Base-by-base conservation (phyloP, 1,140 invertebrate genomes). In the Mya arenaria region DNA sequence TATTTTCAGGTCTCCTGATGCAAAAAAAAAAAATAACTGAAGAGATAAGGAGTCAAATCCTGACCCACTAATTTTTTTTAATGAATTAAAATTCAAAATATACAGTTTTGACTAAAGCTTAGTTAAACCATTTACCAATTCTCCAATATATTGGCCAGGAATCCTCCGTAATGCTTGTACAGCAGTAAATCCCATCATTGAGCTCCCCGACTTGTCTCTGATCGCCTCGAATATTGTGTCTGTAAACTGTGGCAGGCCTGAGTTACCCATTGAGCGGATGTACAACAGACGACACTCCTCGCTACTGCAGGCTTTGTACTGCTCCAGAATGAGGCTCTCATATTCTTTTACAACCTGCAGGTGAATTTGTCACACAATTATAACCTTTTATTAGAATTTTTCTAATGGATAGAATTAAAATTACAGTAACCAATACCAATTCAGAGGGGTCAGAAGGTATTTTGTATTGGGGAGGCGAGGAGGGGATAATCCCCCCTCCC, bases 251-350 rank as follows among this genome's bases (percentile, higher is more conserved):
- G 85, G 60, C 8, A 91, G 81, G 4, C 90, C 90, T 32, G 91
- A 88, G 84, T 92, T 92, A 37, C 87, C 89, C 78, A 91, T 84
- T n/a, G 90, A 88, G 28, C 89, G 77, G 17, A 92, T 58, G 41
- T 89, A 86, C 79, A 87, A 85, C 30, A 87, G 48, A 23, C 63
- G 81, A 88, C 90, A 92, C 0, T 52, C 58, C 36, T 88, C 86
- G n/a, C 90, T 87, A 28, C 80, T 52, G 85, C 91, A 91, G n/a
- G 74, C 55, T 17, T 79, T 72, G 6, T 88, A 65, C 17, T 84
- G 60, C 2, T 77, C 66, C 28, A 81, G 68, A 13, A 90, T 28
- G 23, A 82, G 23, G 25, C 74, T 78, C 55, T 79, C 65, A 41
- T 89, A 88, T 4, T 89, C 89, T 65, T 81, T 69, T 28, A 90